A percentile compares a stretch with the other conserved stretches of the same genome.
Conservation (phyloP, 2,888 invertebrate genomes). For the Buathra laborator region DNA sequence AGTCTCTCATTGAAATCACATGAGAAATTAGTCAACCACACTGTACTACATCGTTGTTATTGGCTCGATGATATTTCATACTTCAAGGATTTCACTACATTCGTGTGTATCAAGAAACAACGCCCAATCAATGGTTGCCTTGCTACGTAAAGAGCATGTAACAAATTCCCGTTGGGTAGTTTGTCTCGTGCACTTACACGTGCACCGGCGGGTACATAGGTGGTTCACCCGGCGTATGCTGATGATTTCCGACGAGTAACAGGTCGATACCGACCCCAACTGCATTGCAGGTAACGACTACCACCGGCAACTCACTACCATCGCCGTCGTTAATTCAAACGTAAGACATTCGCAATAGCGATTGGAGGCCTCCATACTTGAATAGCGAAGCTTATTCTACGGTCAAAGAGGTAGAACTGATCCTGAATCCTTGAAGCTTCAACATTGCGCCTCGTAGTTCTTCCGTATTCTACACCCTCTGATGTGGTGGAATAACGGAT, state of each 20-base stretch:
- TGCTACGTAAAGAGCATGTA: slow-evolving; percentile 5
- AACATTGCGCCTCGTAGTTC: not conserved
- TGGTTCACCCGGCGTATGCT: slow-evolving; percentile 77
- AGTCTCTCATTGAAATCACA: not conserved
- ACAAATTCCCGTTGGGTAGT: slow-evolving; percentile 3
- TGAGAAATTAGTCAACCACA: not conserved
- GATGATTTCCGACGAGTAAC: slow-evolving; percentile 78
- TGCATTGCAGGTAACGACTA: slow-evolving; percentile 80
- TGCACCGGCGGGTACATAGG: slow-evolving; percentile 39
- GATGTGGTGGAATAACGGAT: not conserved
- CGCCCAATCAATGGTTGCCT: slow-evolving; percentile 1
- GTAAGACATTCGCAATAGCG: slow-evolving; percentile 3
- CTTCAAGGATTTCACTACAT: slow-evolving; percentile 6
- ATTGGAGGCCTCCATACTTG: not conserved
- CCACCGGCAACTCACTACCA: slow-evolving; percentile 55
- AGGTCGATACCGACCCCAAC: slow-evolving; percentile 80
- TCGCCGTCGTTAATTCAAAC: slow-evolving; percentile 26
- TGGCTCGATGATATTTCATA: not conserved
- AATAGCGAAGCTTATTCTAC: not conserved
- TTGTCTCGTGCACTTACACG: slow-evolving; percentile 59
- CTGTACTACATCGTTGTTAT: not conserved
- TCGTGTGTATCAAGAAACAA: not conserved
- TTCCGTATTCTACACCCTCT: slow-evolving; percentile 1
- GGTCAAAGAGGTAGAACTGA: not conserved
- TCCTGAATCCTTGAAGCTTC: not conserved